Evolutionary conservation across 1,140 invertebrate genomes (phyloP), one percentile per base, ranked within the genome.

Genomic region (Drosophila hydei): DNA sequence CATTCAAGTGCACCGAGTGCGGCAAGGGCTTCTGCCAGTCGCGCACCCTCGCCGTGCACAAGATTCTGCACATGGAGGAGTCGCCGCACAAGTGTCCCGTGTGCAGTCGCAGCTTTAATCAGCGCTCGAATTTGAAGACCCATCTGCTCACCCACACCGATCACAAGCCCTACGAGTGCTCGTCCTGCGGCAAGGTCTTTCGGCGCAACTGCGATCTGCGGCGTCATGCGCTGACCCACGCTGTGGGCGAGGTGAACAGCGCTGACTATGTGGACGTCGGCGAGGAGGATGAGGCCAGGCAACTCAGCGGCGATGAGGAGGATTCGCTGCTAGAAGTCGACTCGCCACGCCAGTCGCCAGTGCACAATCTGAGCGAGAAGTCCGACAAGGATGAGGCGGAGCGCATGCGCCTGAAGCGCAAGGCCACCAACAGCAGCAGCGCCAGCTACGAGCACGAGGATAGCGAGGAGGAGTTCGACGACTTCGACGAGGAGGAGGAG

Each of bases 1-100:
- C 98, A 0, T 99, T 98, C 93, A 98, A 98, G 92, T 99, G 98
- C 92, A 95, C 94, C 14, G 97, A 98, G 92, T 99, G 98, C 90
- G 97, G 97, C 51, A 99, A 99, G 92, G 98, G 97, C 11, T 99
- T 99, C 93, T 99, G 98, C 91, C 98, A 99, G 89, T 97, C 96
- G 14, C 93, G 98, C 36, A 99, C 98, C 0, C 92, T 99, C 69
- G 97, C 97, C 7, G 97, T 98, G 3, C 98, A 99, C 93, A 97
- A 97, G 91, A 97, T 98, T 80, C 93, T 97, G 4, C 97, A 98
- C 91, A 95, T 97, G 95, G 96, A 97, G 90, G 96, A 98, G 87
- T 97, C 96, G 0, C 97, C 97, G 0, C 97, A 98, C 93, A 97
- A 97, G 92, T 98, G 97, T 88, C 97, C 96, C 0, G 96, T 97